A percentile compares a stretch with the other conserved stretches of the same genome.
Evolutionary conservation across 2,113 vertebrate species (phyloP).

Genomic region (Smithornis capensis): DNA sequence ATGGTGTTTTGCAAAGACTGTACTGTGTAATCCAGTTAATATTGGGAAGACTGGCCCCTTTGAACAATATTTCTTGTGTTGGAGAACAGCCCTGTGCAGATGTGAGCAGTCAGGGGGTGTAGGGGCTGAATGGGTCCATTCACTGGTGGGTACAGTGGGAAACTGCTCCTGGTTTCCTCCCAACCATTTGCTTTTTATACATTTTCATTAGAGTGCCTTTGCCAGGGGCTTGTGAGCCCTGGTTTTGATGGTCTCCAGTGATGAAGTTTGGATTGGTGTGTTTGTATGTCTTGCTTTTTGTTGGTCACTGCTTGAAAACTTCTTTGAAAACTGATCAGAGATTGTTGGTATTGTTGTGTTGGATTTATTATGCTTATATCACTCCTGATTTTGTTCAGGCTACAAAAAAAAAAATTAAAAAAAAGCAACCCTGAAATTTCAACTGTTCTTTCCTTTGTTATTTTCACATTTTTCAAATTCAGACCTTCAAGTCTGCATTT

Average conservation of each 20-base stretch:
- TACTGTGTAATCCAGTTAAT: neutral
- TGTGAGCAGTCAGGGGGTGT: neutral
- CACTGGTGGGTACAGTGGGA: neutral
- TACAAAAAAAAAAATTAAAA: neutral
- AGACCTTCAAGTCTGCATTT: neutral
- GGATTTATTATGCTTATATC: neutral
- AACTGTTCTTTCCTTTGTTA: neutral
- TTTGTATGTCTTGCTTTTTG: neutral
- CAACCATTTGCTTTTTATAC: neutral
- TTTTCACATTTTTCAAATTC: neutral
- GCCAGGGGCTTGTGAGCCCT: neutral
- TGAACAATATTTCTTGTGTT: conserved; percentile 2
- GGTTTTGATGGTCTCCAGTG: neutral
- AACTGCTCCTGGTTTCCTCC: conserved; percentile 17
- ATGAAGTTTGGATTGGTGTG: neutral
- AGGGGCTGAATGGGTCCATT: conserved; percentile 28
- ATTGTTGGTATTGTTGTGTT: neutral
- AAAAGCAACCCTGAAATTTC: neutral
- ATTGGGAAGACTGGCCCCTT: neutral
- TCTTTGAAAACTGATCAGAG: neutral
- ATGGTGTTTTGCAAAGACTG: neutral
- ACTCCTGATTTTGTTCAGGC: neutral
- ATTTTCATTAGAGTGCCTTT: neutral
- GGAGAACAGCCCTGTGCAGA: neutral
- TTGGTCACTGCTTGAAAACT: neutral